Conservation (phyloP, 2,113 vertebrate species). For the human (Homo sapiens) region DNA sequence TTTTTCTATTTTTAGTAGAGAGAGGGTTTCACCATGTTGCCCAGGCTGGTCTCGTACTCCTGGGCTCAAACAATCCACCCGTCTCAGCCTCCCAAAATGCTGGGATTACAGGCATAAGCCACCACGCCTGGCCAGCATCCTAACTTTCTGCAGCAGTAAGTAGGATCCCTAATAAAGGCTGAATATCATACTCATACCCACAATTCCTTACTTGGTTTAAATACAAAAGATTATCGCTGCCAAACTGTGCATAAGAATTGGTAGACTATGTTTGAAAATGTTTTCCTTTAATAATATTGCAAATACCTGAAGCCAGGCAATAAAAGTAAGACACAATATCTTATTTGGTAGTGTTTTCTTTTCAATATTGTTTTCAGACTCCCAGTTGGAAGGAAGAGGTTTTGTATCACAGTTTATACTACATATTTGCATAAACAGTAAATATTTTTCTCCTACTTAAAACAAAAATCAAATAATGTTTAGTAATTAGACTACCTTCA, state of each 20-base stretch:
- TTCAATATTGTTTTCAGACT: neutral
- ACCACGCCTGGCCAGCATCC: too few relatives aligned
- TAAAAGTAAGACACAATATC: neutral
- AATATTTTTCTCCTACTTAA: neutral
- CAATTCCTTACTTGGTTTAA: neutral
- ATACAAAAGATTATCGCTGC: neutral
- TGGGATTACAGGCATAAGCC: too few relatives aligned
- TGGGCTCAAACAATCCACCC: too few relatives aligned
- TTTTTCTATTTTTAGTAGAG: too few relatives aligned
- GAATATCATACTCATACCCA: neutral
- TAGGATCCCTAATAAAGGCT: neutral
- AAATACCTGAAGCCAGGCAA: neutral
- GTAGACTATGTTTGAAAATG: neutral
- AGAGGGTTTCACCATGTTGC: too few relatives aligned
- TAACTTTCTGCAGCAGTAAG: neutral
- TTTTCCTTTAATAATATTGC: slow-evolving; percentile 30
- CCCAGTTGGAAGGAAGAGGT: neutral
- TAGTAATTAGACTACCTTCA: neutral
- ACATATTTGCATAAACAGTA: neutral
- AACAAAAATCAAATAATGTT: neutral
- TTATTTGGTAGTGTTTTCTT: slow-evolving; percentile 18
- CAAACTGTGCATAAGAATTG: neutral
- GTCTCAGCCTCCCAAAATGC: too few relatives aligned
- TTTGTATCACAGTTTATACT: neutral
- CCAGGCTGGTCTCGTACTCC: too few relatives aligned